These are phyloP conservation scores for Acipenser transmontanus DNA, from an alignment of 2,797 vertebrate species.

Conservation along the genomic window DNA sequence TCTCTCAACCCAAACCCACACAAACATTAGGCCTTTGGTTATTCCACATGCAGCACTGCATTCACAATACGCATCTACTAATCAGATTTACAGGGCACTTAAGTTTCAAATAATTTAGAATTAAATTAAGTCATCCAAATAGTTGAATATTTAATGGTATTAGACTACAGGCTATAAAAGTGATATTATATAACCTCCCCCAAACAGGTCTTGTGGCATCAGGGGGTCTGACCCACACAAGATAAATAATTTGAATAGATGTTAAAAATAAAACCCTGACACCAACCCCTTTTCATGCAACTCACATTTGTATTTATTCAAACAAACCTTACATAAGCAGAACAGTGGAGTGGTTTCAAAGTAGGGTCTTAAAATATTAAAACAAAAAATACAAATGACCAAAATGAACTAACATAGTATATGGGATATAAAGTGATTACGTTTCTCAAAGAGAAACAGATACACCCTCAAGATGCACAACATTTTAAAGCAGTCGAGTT, in stretches of 20 bases:
- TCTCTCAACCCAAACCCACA: too few species aligned
- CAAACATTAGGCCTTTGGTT: too few species aligned
- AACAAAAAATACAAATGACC: background rate
- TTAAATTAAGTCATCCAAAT: conserved; percentile 90
- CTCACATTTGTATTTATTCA: background rate
- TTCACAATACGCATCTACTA: background rate
- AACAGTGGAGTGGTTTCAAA: background rate
- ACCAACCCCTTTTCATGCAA: conserved; percentile 16
- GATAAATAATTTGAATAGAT: conserved; percentile 92
- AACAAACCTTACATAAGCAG: background rate
- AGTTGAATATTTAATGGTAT: conserved; percentile 97
- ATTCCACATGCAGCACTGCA: background rate
- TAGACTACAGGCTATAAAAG: conserved; percentile 63
- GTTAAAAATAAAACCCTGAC: conserved; percentile 60
- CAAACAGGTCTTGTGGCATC: conserved; percentile 70
- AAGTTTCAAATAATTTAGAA: conserved; percentile 61
- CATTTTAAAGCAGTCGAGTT: too few species aligned
- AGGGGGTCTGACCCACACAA: conserved; percentile 80
- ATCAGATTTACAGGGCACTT: conserved; percentile 4
- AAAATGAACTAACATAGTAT: too few species aligned
- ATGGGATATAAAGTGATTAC: too few species aligned
- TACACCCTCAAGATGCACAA: too few species aligned
- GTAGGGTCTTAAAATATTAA: background rate
- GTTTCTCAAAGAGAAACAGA: too few species aligned
- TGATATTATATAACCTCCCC: conserved; percentile 86